Evolutionary conservation across 2,888 invertebrate species (phyloP).

Genomic region (Epirrhoe tristata): DNA sequence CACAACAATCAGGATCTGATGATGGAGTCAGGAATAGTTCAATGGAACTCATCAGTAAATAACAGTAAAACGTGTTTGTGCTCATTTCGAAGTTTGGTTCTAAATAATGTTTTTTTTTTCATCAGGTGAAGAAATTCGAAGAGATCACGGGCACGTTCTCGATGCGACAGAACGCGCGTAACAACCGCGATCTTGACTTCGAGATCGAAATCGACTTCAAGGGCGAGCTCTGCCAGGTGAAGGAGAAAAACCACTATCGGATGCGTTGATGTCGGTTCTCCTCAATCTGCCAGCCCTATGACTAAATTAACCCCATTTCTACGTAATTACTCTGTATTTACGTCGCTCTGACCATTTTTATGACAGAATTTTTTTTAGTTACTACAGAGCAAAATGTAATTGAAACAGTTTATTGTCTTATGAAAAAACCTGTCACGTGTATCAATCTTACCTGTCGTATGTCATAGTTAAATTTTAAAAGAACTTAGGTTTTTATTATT

Average conservation of each 20-base stretch:
- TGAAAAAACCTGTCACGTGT: neutral
- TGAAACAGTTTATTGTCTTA: neutral
- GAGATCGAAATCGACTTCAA: slow-evolving; percentile 96
- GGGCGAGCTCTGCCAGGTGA: slow-evolving; percentile 93
- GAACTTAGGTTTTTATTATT: neutral
- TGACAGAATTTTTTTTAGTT: neutral
- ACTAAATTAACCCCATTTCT: slow-evolving; percentile 6
- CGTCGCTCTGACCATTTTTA: neutral
- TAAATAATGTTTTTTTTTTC: neutral
- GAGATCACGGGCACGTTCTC: slow-evolving; percentile 96
- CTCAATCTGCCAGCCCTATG: slow-evolving; percentile 9
- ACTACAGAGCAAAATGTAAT: neutral
- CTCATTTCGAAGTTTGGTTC: too few species aligned
- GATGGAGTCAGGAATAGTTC: too few species aligned
- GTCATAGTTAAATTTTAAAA: neutral
- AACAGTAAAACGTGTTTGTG: too few species aligned
- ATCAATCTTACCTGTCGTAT: neutral
- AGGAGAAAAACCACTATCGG: slow-evolving; percentile 94
- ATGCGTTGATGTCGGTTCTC: slow-evolving; percentile 89
- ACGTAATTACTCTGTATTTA: neutral
- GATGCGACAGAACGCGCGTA: slow-evolving; percentile 98
- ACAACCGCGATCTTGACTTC: slow-evolving; percentile 99
- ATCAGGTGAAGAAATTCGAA: slow-evolving; percentile 94
- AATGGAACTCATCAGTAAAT: too few species aligned
- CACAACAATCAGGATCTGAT: too few species aligned